phyloP scores from a whole-genome alignment of 2,113 vertebrate species.

The Strix aluco region DNA sequence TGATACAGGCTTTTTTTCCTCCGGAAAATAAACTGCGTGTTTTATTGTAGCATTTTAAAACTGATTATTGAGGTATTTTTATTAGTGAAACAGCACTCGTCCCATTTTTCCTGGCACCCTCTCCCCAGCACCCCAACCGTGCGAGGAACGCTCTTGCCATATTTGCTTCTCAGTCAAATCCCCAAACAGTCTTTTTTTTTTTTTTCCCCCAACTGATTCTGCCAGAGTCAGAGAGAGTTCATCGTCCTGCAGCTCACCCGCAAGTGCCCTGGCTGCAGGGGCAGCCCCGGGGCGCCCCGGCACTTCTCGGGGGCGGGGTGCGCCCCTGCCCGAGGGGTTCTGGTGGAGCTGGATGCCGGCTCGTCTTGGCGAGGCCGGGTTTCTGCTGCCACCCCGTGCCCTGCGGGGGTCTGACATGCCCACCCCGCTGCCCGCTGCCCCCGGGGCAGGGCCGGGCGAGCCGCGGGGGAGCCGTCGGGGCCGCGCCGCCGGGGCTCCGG shows the following conservation, averaged over 20 bases:
- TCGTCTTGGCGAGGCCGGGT: no score
- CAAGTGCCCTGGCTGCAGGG: neutral
- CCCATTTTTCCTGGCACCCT: neutral
- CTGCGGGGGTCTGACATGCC: accelerated
- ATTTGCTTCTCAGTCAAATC: neutral
- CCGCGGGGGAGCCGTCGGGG: no score
- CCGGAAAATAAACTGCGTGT: neutral
- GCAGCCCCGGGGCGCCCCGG: neutral
- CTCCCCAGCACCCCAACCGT: accelerated
- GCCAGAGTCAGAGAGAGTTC: neutral
- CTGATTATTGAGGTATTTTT: neutral
- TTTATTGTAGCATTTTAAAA: neutral
- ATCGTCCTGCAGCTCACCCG: neutral
- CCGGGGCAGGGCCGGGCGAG: neutral
- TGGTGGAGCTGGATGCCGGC: no score
- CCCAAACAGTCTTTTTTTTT: neutral
- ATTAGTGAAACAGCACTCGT: neutral
- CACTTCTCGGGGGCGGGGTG: no score
- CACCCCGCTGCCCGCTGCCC: no score
- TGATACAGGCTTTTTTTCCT: neutral
- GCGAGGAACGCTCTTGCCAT: neutral
- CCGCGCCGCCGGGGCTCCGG: neutral
- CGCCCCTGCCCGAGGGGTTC: neutral
- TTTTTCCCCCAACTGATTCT: neutral
- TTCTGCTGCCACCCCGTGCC: neutral